Percentiles rank a stretch among this genome's conserved stretches.
phyloP scores from a whole-genome alignment of 2,797 vertebrate genomes.

The Phaenicophaeus curvirostris region DNA sequence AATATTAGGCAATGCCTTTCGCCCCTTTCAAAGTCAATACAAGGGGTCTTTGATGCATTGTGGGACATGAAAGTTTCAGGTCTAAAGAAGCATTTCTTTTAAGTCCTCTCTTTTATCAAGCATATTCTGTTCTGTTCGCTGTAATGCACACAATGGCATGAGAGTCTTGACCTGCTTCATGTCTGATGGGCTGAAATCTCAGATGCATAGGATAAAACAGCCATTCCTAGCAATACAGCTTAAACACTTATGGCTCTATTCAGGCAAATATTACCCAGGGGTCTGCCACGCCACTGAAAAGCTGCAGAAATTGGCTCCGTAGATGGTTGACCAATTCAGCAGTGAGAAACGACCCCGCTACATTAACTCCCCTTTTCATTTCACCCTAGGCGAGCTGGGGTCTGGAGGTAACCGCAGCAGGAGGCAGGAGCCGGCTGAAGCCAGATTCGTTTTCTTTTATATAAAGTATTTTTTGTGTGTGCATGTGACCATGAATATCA shows the following conservation, averaged over 20 bases:
- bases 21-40: constrained; percentile 35
- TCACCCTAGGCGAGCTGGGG: constrained; percentile 3
- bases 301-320: constrained; percentile 34
- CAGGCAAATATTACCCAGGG: constrained; percentile 38
- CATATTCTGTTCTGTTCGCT: constrained; percentile 53
- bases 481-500: constrained; percentile 35
- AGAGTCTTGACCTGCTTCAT: constrained; percentile 57
- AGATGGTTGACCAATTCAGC: constrained; percentile 46
- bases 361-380: constrained; percentile 27
- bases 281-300: constrained; percentile 39
- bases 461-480: not conserved
- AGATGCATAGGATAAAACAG: constrained; percentile 58
- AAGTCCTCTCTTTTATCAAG: constrained; percentile 56
- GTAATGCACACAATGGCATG: constrained; percentile 42
- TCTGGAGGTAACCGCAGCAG: not conserved
- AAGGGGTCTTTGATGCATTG: constrained; percentile 74
- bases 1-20: constrained; percentile 70
- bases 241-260: constrained; percentile 29
- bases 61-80: constrained; percentile 72
- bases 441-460: constrained; percentile 55
- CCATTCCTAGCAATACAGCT: constrained; percentile 11
- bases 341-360: not conserved
- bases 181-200: constrained; percentile 62
- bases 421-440: constrained; percentile 22
- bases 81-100: constrained; percentile 64